A percentile compares a stretch with the other conserved stretches of the same genome.
Conservation (phyloP, 2,888 invertebrate genomes). For the Margaritifera margaritifera region DNA sequence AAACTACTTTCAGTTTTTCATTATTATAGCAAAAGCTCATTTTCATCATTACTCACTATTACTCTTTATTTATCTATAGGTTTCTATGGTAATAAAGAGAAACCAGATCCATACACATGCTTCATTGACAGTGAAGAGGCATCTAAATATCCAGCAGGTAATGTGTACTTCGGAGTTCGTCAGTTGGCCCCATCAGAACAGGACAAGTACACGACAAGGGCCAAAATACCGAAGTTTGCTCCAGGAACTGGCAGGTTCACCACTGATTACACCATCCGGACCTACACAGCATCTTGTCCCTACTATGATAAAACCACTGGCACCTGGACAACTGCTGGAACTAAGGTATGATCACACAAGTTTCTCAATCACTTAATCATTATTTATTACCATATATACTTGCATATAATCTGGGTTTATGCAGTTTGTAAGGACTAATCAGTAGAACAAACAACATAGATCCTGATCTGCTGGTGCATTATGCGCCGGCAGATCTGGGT, state of each 20-base stretch:
- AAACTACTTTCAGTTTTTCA: no score
- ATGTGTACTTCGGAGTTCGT: constrained; percentile 68
- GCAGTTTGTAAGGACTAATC: no score
- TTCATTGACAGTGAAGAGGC: constrained; percentile 55
- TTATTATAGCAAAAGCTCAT: no score
- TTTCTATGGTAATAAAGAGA: constrained; percentile 17
- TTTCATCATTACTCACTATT: no score
- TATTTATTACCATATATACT: no score
- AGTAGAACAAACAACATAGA: no score
- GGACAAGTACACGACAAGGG: constrained; percentile 50
- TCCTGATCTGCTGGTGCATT: no score
- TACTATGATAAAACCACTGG: constrained; percentile 60
- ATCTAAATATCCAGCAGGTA: constrained; percentile 51
- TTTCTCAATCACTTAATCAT: not conserved
- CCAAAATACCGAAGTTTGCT: constrained; percentile 40
- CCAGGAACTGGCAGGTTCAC: constrained; percentile 62
- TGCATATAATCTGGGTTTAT: no score
- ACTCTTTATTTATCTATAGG: constrained; percentile 14
- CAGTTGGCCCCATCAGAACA: constrained; percentile 52
- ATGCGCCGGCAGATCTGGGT: no score
- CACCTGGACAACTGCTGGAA: constrained; percentile 65
- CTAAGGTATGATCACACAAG: constrained; percentile 32
- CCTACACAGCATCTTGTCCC: constrained; percentile 70
- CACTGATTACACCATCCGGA: constrained; percentile 68
- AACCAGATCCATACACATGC: constrained; percentile 47